These are phyloP conservation scores for Tetanocera ferruginea DNA, from an alignment of 2,888 invertebrate species.

Conservation along the genomic window DNA sequence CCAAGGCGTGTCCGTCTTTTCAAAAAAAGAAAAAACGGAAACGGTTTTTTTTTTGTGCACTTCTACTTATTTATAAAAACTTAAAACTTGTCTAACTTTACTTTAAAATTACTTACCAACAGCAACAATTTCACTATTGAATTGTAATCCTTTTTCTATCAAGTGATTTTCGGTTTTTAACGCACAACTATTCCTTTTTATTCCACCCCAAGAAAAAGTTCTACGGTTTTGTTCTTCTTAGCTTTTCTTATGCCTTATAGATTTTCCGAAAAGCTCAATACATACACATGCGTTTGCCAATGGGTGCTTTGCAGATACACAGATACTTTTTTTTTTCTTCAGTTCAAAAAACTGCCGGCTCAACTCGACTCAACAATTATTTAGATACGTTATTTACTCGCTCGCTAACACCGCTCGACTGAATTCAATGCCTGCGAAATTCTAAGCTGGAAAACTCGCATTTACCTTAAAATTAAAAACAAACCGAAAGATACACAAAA, in stretches of 20 bases:
- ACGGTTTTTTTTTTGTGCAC: not conserved
- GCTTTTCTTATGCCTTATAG: not conserved
- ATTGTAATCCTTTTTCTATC: slow-evolving; percentile 23
- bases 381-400: slow-evolving; percentile 39
- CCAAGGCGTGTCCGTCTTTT: not conserved
- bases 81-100: not conserved
- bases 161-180: not conserved
- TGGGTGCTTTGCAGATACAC: slow-evolving; percentile 17
- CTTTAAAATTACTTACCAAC: slow-evolving; percentile 30
- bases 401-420: slow-evolving; percentile 43
- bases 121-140: slow-evolving; percentile 31
- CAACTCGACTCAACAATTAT: not conserved
- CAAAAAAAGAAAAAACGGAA: not conserved
- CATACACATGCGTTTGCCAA: not conserved
- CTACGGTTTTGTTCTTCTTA: not conserved
- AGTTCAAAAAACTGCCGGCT: not conserved
- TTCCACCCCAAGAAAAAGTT: not conserved
- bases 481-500: not conserved
- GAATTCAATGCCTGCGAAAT: slow-evolving; percentile 21
- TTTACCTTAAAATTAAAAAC: not conserved
- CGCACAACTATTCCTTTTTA: not conserved
- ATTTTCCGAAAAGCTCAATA: slow-evolving; percentile 19
- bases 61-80: not conserved
- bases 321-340: not conserved
- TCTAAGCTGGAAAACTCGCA: slow-evolving; percentile 14